Evolutionary conservation across 2,888 invertebrate genomes (phyloP).

Genomic region (Dinocampus coccinellae): DNA sequence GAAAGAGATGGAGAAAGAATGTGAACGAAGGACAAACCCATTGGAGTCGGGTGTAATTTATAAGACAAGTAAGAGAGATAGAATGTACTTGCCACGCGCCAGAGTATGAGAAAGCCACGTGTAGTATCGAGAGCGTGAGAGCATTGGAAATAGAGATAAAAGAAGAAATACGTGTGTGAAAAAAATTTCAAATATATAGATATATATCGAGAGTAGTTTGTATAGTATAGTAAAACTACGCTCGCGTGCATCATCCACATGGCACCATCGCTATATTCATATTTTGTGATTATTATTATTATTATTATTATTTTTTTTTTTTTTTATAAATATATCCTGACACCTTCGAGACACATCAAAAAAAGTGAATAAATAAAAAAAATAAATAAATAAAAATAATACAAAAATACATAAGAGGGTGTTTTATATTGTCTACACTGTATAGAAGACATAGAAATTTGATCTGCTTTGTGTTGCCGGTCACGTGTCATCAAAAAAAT

Average conservation of each 20-base stretch:
- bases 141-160: constrained; percentile 25
- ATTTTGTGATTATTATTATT: neutral
- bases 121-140: constrained; percentile 41
- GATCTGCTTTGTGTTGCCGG: constrained; percentile 1
- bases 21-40: constrained; percentile 49
- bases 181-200: constrained; percentile 7
- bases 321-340: neutral
- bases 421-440: neutral
- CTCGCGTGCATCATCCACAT: constrained; percentile 3
- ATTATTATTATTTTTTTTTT: neutral
- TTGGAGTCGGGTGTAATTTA: constrained; percentile 50
- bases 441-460: constrained; percentile 6
- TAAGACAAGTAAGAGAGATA: constrained; percentile 41
- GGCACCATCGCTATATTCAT: neutral
- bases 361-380: neutral
- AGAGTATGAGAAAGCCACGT: constrained; percentile 36
- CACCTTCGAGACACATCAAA: neutral
- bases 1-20: constrained; percentile 26
- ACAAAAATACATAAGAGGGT: neutral
- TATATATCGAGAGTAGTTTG: constrained; percentile 9
- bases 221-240: neutral
- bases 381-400: neutral
- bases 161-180: constrained; percentile 5
- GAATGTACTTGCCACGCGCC: constrained; percentile 49
- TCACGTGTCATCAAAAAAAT: neutral